These are phyloP conservation scores for Prietella phreatophila DNA, from an alignment of 2,113 vertebrate species.

Conservation along the genomic window DNA sequence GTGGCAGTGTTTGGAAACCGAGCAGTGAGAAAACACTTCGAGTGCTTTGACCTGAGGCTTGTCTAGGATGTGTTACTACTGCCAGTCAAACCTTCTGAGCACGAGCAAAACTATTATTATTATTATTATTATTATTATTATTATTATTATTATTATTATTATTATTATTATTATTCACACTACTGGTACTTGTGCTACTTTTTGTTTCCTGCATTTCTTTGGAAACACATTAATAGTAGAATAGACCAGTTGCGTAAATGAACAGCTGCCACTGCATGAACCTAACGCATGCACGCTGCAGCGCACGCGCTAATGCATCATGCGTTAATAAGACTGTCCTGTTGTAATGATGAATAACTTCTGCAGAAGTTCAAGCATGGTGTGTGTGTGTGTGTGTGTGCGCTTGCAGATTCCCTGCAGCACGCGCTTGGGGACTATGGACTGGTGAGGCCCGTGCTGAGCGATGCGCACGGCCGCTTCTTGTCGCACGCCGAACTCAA, in stretches of 20 bases:
- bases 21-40: slow-evolving; percentile 5
- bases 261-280: neutral
- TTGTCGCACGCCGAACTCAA: too few species aligned
- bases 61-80: neutral
- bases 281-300: neutral
- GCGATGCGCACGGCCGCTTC: too few species aligned
- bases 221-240: neutral
- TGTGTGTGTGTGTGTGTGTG: slow-evolving; percentile 19
- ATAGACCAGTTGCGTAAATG: neutral
- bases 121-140: slow-evolving; percentile 17
- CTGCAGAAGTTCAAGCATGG: neutral
- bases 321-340: neutral
- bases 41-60: neutral
- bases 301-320: neutral
- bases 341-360: neutral
- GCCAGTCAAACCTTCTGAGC: neutral
- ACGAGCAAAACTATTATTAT: neutral
- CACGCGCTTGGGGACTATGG: too few species aligned
- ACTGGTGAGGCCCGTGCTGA: too few species aligned
- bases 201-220: neutral
- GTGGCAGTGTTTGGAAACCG: slow-evolving; percentile 31
- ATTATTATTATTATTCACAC: neutral
- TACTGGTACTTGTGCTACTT: too few species aligned
- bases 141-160: neutral
- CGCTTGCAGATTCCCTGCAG: too few species aligned